Percentiles rank a stretch among this genome's conserved stretches.
phyloP scores from a whole-genome alignment of 1,140 invertebrate species.

The Batillaria attramentaria region DNA sequence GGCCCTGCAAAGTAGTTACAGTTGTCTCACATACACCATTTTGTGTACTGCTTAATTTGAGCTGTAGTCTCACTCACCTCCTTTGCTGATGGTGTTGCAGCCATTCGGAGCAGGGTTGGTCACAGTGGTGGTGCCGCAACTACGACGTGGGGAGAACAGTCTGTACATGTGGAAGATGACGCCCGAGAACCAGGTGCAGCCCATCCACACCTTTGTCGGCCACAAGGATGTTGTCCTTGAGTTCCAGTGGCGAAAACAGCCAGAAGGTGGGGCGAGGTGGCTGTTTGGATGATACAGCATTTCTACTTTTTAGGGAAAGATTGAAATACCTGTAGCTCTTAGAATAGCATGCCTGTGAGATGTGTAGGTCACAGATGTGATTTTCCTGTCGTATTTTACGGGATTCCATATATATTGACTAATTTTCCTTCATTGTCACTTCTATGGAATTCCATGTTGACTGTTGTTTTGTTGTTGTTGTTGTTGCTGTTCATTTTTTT shows the following conservation, averaged over 20 bases:
- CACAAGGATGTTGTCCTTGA: constrained; percentile 95
- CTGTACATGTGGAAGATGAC: constrained; percentile 85
- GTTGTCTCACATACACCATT: no score
- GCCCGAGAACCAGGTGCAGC: constrained; percentile 73
- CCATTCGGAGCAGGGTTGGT: constrained; percentile 94
- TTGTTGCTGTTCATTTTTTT: background rate
- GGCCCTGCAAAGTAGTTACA: no score
- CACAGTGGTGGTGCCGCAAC: constrained; percentile 88
- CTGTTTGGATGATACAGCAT: no score
- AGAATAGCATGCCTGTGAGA: no score
- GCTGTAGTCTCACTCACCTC: no score
- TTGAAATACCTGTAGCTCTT: no score
- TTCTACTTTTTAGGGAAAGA: no score
- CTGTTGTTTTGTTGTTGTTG: background rate
- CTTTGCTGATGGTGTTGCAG: constrained; percentile 73
- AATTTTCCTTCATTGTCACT: no score
- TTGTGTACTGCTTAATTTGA: no score
- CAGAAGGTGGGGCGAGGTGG: constrained; percentile 70
- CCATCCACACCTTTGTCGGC: constrained; percentile 90
- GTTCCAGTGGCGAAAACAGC: constrained; percentile 86
- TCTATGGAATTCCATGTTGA: background rate
- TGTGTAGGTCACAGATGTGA: no score
- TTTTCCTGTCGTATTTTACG: no score
- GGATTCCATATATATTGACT: no score
- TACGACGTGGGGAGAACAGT: constrained; percentile 85